Evolutionary conservation across 2,888 invertebrate species (phyloP), one percentile per base, ranked within the genome.

Genomic region (Netelia melanura): DNA sequence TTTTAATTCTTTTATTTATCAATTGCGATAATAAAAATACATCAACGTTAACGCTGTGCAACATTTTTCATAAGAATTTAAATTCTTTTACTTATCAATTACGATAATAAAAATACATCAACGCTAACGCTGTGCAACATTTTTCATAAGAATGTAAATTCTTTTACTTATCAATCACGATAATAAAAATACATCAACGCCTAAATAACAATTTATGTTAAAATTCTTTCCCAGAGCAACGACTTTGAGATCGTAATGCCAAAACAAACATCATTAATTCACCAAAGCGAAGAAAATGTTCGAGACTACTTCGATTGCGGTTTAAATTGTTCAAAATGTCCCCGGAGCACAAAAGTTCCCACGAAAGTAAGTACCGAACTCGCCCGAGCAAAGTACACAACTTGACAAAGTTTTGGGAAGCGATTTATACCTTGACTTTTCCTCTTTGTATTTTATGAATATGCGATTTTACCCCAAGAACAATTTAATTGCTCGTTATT

Each of bases 271-370:
- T 48, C 48, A 48, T 48, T 48, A 38, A 38, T 38, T 38, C 38
- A 11, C 48, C 11, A 48, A 11, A 2, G 48, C 1, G 48, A 48
- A 48, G 3, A 48, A 48, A 79, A 62, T 62, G 71, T 71, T 79
- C 52, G 21, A 30, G 64, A 10, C 54, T 52, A 44, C 25, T 61
- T 62, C 6, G 52, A 30, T 21, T 65, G 58, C 58, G 58, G 58
- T 52, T 61, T 48, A 21, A 70, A 52, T 38, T 21, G 43, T 79
- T 71, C 71, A 44, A 79, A 67, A 79, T 64, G 79, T 71, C 71
- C 79, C 70, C n/a, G 44, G 52, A 52, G 78, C 61, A 21, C 71
- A 52, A 64, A 79, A 79, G 62, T 79, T 79, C 43, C n/a, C 25
- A 38, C 38, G 38, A 38, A 38, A 38, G 38, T 14, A 62, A 70